Percentiles rank a stretch among this genome's conserved stretches.
Conservation (phyloP, 2,797 vertebrate genomes). For the Lacerta viridis region DNA sequence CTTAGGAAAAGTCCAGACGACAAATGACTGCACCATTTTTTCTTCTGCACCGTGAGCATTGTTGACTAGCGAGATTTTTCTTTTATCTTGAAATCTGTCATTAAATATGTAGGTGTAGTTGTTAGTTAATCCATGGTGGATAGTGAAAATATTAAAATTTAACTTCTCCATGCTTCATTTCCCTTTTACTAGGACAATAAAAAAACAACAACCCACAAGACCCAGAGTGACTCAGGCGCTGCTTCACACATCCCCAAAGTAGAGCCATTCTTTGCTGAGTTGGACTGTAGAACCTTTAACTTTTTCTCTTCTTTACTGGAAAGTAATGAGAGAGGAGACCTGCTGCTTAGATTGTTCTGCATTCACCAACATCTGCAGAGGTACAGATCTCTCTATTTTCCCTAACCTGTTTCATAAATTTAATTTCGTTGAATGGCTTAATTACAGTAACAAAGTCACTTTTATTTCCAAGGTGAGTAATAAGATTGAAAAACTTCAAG, state of each 20-base stretch:
- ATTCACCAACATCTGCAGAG: neutral
- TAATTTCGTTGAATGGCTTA: too few species aligned
- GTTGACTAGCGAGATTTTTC: conserved; percentile 27
- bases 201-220: neutral
- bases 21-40: neutral
- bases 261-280: conserved; percentile 15
- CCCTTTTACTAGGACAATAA: conserved; percentile 42
- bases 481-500: neutral
- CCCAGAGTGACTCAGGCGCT: conserved; percentile 23
- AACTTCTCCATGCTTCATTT: conserved; percentile 43
- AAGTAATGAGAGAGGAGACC: neutral
- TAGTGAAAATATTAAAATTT: conserved; percentile 47
- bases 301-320: neutral
- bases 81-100: conserved; percentile 43
- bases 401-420: too few species aligned
- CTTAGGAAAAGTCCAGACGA: neutral
- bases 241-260: conserved; percentile 12
- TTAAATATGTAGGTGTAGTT: conserved; percentile 44
- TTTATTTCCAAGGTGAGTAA: neutral
- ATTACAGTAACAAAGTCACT: too few species aligned
- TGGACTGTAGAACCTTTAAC: neutral
- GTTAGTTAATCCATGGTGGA: conserved; percentile 39
- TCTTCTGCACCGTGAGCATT: neutral
- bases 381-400: neutral
- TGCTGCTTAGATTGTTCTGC: neutral